Evolutionary conservation across 2,888 invertebrate genomes (phyloP).

Genomic region (Chrysolina oricalcia): DNA sequence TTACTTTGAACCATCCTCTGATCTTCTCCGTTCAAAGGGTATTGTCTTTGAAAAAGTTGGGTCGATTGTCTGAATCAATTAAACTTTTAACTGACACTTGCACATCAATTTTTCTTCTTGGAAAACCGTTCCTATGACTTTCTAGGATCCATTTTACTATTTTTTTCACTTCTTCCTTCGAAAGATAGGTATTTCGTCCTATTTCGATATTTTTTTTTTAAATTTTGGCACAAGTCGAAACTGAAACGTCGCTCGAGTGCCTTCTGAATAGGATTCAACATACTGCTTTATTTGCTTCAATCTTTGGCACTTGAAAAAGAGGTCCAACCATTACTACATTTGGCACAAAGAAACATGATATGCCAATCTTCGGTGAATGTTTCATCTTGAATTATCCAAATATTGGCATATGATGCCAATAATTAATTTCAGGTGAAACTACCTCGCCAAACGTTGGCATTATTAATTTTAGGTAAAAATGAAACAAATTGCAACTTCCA

Average conservation of each 20-base stretch:
- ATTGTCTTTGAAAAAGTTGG: conserved; percentile 46
- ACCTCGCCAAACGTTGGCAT: neutral
- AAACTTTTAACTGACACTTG: neutral
- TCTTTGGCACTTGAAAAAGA: conserved; percentile 9
- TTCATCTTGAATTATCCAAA: conserved; percentile 13
- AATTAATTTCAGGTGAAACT: neutral
- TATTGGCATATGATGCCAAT: conserved; percentile 7
- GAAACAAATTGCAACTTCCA: neutral
- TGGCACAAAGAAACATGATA: conserved; percentile 14
- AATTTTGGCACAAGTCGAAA: conserved; percentile 13
- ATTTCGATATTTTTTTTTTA: neutral
- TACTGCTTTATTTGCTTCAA: conserved; percentile 5
- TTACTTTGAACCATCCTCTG: too few relatives aligned
- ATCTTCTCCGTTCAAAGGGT: conserved; percentile 56
- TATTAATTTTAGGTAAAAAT: neutral
- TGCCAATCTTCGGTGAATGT: conserved; percentile 3
- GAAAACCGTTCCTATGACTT: conserved; percentile 21
- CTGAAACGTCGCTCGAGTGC: neutral
- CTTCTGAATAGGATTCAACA: neutral
- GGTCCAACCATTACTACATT: neutral
- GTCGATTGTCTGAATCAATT: conserved; percentile 32
- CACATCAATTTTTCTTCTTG: conserved; percentile 12
- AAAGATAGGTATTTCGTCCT: neutral
- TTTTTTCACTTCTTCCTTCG: conserved; percentile 19
- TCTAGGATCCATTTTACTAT: conserved; percentile 12